These are phyloP conservation scores for Dorcus parallelipipedus DNA, from an alignment of 2,888 invertebrate genomes.

Conservation along the genomic window DNA sequence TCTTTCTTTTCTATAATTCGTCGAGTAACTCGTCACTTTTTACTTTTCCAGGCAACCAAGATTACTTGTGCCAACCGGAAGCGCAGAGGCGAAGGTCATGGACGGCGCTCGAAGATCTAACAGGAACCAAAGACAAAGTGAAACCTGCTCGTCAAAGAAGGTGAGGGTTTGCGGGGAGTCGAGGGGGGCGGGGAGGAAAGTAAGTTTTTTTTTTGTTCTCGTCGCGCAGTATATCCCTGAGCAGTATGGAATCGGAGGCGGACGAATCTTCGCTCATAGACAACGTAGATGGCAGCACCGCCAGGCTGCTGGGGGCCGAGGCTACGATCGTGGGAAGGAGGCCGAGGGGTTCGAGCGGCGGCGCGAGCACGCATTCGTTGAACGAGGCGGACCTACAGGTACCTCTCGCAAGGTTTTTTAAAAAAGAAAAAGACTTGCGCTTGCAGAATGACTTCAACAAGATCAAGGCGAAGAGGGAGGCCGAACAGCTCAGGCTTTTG, in stretches of 20 bases:
- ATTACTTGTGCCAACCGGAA: slow-evolving; percentile 49
- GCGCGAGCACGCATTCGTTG: slow-evolving; percentile 72
- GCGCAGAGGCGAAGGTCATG: slow-evolving; percentile 71
- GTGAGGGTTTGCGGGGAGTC: slow-evolving; percentile 36
- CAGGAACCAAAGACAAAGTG: slow-evolving; percentile 55
- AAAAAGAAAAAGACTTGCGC: background rate
- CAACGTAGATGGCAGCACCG: slow-evolving; percentile 56
- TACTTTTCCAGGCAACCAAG: slow-evolving; percentile 40
- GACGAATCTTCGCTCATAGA: slow-evolving; percentile 60
- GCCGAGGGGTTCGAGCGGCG: slow-evolving; percentile 54
- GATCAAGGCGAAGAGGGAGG: slow-evolving; percentile 59
- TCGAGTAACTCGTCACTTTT: background rate
- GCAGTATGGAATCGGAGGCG: slow-evolving; percentile 83
- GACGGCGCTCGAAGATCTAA: slow-evolving; percentile 78
- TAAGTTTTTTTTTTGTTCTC: background rate
- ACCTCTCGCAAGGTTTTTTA: slow-evolving; percentile 27
- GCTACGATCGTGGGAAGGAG: slow-evolving; percentile 44
- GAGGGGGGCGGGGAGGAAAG: background rate
- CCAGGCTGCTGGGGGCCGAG: slow-evolving; percentile 52
- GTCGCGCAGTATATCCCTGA: slow-evolving; percentile 63
- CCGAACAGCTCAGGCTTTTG: slow-evolving; percentile 53
- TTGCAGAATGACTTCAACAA: slow-evolving; percentile 72
- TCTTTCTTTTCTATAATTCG: background rate
- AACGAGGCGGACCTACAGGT: slow-evolving; percentile 87
- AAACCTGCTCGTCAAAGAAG: slow-evolving; percentile 53